Conservation (phyloP, 1,140 invertebrate species). For the Coelopa frigida region DNA sequence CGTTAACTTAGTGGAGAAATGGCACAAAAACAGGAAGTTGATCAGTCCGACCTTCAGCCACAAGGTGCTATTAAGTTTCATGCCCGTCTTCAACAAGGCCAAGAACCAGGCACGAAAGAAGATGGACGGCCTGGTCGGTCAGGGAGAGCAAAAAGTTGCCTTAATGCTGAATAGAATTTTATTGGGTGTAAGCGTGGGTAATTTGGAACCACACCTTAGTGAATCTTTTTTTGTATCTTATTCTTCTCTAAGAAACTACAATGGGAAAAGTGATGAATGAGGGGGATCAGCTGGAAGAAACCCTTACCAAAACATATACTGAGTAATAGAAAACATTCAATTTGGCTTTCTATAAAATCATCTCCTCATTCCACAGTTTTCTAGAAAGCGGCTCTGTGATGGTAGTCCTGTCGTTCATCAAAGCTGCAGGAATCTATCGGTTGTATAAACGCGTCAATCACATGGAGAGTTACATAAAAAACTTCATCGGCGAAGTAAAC, state of each 20-base stretch:
- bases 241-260: slow-evolving; percentile 9
- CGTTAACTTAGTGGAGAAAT: slow-evolving; percentile 4
- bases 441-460: no score
- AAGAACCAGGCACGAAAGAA: slow-evolving; percentile 6
- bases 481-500: no score
- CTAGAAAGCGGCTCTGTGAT: not conserved
- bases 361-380: no score
- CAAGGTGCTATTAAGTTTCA: not conserved
- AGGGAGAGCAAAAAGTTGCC: slow-evolving; percentile 4
- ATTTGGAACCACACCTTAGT: not conserved
- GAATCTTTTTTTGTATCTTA: not conserved
- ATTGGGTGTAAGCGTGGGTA: slow-evolving; percentile 12
- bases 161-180: slow-evolving; percentile 2
- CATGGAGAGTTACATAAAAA: no score
- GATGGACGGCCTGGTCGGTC: slow-evolving; percentile 11
- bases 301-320: slow-evolving; percentile 4
- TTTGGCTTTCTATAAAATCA: no score
- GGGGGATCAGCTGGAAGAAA: not conserved
- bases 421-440: not conserved
- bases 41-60: slow-evolving; percentile 4
- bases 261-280: slow-evolving; percentile 8
- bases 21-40: slow-evolving; percentile 1
- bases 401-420: not conserved
- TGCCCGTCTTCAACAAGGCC: slow-evolving; percentile 4
- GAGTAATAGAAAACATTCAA: not conserved